Evolutionary conservation across 2,797 vertebrate species (phyloP), one percentile per base, ranked within the genome.

Genomic region (Phylloscopus collybita): DNA sequence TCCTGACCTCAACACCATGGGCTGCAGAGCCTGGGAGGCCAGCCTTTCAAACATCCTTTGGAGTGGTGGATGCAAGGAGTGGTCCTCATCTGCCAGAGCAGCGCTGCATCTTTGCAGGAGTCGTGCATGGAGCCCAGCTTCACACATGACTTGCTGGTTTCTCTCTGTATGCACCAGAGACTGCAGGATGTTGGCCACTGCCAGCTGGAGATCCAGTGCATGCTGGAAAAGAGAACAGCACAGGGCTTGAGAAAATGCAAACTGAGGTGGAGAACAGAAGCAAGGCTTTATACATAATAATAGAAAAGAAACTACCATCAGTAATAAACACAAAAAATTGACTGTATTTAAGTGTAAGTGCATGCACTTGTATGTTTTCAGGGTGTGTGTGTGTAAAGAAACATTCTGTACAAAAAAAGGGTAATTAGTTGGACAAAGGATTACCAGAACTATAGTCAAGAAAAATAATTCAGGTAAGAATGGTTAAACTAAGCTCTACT

Each of bases 1-100:
- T 75, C 42, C 97, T 98, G 78, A 99, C 99, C 99, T 99, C 91
- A 99, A 97, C 49, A 99, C 99, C 98, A 99, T 98, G 0, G 99
- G 99, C 97, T 99, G 99, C 97, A 99, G 98, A 0, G 99, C 99
- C 97, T 99, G 99, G 2, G 99, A 99, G 51, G 99, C 99, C 90
- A 99, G 97, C 85, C 99, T 98, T 97, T 99, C 99, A 64, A 99
- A 99, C 98, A 99, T 99, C 86, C 99, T 98, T 97, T 99, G 99
- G 70, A 99, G 98, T 0, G 99, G 99, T 0, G 99, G 99, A 94
- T 99, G 99, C 62, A 99, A 98, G 0, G 98, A 98, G 78, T 99
- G 99, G 97, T 99, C 99, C 95, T 99, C 99, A 1, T 99, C 99
- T 2, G 98, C 98, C 91, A 99, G 98, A 4, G 99, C 99, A 26